Percentiles rank a stretch among this genome's conserved stretches.
Conservation (phyloP, 2,888 invertebrate genomes). For the Cyclophora albipunctata region DNA sequence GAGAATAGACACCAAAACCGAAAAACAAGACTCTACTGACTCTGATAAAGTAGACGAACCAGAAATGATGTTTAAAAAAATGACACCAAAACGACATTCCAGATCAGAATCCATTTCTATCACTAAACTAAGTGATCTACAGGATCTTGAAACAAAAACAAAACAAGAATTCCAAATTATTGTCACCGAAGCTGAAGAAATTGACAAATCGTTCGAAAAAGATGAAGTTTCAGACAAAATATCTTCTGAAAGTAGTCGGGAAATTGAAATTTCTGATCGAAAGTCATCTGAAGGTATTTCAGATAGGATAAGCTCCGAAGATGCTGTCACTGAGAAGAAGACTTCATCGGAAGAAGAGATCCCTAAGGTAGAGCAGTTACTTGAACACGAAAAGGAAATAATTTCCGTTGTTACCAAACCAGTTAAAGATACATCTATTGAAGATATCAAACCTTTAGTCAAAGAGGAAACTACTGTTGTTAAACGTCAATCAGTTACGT, state of each 20-base stretch:
- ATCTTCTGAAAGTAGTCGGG: conserved; percentile 69
- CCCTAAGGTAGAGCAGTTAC: conserved; percentile 33
- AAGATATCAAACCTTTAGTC: conserved; percentile 29
- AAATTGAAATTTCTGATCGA: conserved; percentile 67
- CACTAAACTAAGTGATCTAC: conserved; percentile 58
- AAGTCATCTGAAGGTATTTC: conserved; percentile 72
- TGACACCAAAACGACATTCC: conserved; percentile 64
- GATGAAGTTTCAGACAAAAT: conserved; percentile 69
- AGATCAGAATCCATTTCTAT: conserved; percentile 67
- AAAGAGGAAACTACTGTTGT: conserved; percentile 37
- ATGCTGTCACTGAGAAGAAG: conserved; percentile 69
- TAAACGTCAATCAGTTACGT: conserved; percentile 66
- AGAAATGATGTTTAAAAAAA: conserved; percentile 60
- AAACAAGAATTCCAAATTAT: conserved; percentile 66
- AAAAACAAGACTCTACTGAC: conserved; percentile 53
- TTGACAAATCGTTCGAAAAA: conserved; percentile 59
- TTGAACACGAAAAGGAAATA: conserved; percentile 29
- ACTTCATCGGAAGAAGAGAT: conserved; percentile 66
- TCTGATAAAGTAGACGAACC: conserved; percentile 47
- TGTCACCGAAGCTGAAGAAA: conserved; percentile 68
- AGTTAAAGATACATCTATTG: conserved; percentile 30
- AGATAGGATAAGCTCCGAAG: conserved; percentile 69
- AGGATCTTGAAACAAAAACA: conserved; percentile 44
- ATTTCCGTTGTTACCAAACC: conserved; percentile 22
- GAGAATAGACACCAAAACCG: conserved; percentile 50